Percentiles rank a stretch among this genome's conserved stretches.
Conservation (phyloP, 1,140 invertebrate species). For the Acyrthosiphon pisum region DNA sequence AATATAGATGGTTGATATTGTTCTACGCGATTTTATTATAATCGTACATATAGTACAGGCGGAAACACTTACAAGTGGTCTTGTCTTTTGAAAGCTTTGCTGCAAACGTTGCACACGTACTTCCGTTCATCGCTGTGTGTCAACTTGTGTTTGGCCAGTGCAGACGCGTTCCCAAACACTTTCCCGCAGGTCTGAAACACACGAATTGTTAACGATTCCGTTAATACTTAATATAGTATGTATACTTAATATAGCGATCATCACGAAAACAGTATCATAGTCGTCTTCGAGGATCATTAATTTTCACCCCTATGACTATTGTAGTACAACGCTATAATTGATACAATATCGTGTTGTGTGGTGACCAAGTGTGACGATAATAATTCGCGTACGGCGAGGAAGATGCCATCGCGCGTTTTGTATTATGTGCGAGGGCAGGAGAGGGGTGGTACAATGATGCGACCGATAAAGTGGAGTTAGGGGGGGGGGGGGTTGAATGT, state of each 20-base stretch:
- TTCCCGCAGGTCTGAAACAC: conserved; percentile 86
- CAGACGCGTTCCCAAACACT: conserved; percentile 95
- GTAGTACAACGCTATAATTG: background rate
- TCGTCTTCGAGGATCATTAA: background rate
- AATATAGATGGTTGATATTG: background rate
- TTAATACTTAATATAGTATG: background rate
- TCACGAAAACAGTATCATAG: background rate
- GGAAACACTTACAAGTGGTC: conserved; percentile 91
- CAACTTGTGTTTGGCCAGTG: conserved; percentile 95
- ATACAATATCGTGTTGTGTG: background rate
- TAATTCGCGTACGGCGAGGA: background rate
- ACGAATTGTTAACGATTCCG: conserved; percentile 60
- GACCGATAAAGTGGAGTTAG: no score
- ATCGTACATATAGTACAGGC: no score
- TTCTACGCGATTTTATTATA: background rate
- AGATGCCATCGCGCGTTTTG: background rate
- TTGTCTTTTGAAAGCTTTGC: conserved; percentile 97
- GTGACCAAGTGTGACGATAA: background rate
- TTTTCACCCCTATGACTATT: background rate
- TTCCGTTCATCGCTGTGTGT: conserved; percentile 97
- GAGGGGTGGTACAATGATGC: no score
- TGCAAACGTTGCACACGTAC: conserved; percentile 93
- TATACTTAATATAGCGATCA: background rate
- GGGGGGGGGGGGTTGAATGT: background rate
- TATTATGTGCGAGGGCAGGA: background rate